phyloP scores from a whole-genome alignment of 1,140 invertebrate species.

The Microplitis mediator region DNA sequence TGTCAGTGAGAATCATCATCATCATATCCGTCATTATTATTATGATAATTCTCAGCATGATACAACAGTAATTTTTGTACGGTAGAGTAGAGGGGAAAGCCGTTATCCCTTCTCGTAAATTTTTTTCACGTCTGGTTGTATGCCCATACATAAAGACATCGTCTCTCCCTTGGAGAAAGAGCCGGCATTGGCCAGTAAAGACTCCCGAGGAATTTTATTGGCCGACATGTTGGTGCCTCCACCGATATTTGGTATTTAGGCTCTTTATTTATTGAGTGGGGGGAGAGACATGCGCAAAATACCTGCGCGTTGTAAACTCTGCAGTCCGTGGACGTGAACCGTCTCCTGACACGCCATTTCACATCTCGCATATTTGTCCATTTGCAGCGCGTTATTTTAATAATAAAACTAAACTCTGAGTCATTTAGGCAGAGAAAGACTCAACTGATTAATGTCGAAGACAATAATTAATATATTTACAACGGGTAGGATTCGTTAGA shows the following conservation, averaged over 20 bases:
- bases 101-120: no score
- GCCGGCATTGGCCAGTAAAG: no score
- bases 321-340: constrained; percentile 5
- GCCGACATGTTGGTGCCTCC: no score
- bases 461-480: background rate
- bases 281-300: background rate
- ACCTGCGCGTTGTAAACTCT: background rate
- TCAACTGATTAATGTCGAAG: background rate
- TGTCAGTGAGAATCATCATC: no score
- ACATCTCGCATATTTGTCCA: constrained; percentile 19
- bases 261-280: background rate
- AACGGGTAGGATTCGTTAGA: background rate
- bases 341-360: constrained; percentile 13
- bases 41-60: no score
- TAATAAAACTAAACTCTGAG: background rate
- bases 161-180: no score
- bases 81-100: no score
- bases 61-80: no score
- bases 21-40: no score
- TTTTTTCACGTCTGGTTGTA: no score
- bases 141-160: no score
- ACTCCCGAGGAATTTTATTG: no score
- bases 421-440: constrained; percentile 3
- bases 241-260: background rate
- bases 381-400: constrained; percentile 19